Percentiles rank a stretch among this genome's conserved stretches.
Conservation (phyloP, 2,888 invertebrate genomes). For the Schrankia costaestrigalis region DNA sequence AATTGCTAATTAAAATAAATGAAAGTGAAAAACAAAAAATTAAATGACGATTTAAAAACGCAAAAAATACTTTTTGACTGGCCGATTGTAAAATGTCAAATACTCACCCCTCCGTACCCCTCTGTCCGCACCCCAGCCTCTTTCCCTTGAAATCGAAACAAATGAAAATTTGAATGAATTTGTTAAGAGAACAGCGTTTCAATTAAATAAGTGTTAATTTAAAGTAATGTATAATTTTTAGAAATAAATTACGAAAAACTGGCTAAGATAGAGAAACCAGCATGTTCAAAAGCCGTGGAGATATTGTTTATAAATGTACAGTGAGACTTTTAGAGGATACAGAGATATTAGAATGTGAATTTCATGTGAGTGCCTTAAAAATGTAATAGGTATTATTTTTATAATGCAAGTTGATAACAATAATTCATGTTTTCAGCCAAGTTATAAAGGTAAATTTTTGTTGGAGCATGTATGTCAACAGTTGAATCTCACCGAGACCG, state of each 20-base stretch:
- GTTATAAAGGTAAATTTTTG: slow-evolving; percentile 93
- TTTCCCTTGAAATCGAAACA: slow-evolving; percentile 31
- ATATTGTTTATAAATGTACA: slow-evolving; percentile 92
- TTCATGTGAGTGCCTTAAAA: slow-evolving; percentile 80
- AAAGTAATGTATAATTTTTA: slow-evolving; percentile 33
- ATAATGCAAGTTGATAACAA: background rate
- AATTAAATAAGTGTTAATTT: slow-evolving; percentile 23
- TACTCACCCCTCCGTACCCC: slow-evolving; percentile 30
- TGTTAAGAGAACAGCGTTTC: slow-evolving; percentile 28
- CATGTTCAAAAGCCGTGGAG: slow-evolving; percentile 86
- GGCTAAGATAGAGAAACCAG: slow-evolving; percentile 32
- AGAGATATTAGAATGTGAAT: slow-evolving; percentile 95
- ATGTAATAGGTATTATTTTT: background rate
- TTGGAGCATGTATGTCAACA: slow-evolving; percentile 95
- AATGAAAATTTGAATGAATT: slow-evolving; percentile 37
- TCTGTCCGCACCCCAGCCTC: slow-evolving; percentile 29
- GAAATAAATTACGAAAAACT: slow-evolving; percentile 14
- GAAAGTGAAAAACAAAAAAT: no score
- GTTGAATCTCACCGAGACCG: slow-evolving; percentile 94
- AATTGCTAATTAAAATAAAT: no score
- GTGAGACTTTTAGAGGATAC: slow-evolving; percentile 94
- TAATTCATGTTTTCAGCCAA: slow-evolving; percentile 82
- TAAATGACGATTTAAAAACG: slow-evolving; percentile 3
- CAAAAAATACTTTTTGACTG: background rate
- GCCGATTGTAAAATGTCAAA: slow-evolving; percentile 31